phyloP scores from a whole-genome alignment of 2,888 invertebrate genomes.

The Salpingus planirostris region DNA sequence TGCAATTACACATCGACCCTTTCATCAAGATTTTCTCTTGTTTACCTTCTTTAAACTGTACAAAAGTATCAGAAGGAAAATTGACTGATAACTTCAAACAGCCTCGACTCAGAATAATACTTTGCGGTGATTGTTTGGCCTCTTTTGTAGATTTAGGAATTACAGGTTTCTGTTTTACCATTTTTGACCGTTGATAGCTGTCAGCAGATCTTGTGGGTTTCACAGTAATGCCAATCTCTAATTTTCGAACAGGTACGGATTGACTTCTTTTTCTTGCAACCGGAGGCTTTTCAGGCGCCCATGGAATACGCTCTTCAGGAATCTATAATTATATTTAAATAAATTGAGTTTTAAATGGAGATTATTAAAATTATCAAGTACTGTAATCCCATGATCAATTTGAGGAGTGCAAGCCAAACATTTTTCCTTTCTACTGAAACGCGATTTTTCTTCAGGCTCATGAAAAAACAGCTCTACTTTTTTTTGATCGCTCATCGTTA shows the following conservation, averaged over 20 bases:
- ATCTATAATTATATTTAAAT: too few species aligned
- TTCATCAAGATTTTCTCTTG: slow-evolving; percentile 27
- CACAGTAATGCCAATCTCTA: not conserved
- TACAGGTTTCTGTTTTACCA: not conserved
- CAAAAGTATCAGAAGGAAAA: slow-evolving; percentile 37
- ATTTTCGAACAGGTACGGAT: slow-evolving; percentile 25
- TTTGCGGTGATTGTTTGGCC: slow-evolving; percentile 25
- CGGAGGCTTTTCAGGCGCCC: slow-evolving; percentile 35
- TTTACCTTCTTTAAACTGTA: slow-evolving; percentile 31
- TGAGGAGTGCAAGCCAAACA: too few species aligned
- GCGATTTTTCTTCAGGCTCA: too few species aligned
- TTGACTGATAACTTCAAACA: slow-evolving; percentile 35
- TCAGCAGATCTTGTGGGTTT: not conserved
- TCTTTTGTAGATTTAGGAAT: not conserved
- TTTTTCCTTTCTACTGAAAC: too few species aligned
- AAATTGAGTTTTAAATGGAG: too few species aligned
- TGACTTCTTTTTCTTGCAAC: slow-evolving; percentile 24
- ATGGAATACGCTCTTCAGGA: slow-evolving; percentile 39
- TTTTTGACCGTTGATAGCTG: not conserved
- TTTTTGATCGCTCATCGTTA: too few species aligned
- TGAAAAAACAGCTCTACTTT: too few species aligned
- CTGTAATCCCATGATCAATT: too few species aligned
- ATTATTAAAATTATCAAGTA: too few species aligned
- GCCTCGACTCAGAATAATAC: slow-evolving; percentile 34
- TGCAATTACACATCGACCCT: slow-evolving; percentile 15